These are phyloP conservation scores for Antedon mediterranea DNA, from an alignment of 53 echinoderm and acorn worm genomes.

Conservation along the genomic window DNA sequence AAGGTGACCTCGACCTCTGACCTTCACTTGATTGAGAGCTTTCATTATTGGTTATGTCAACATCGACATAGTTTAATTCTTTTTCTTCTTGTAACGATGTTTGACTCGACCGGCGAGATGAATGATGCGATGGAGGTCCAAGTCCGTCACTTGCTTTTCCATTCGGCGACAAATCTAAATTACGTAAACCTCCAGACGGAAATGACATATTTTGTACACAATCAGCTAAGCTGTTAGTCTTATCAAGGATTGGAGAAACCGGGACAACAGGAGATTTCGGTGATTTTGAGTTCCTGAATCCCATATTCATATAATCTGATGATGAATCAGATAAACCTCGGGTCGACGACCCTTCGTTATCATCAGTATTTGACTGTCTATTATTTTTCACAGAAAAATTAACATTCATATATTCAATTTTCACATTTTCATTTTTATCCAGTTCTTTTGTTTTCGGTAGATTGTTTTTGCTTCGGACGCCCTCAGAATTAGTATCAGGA, in stretches of 20 bases:
- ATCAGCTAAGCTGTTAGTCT: background rate
- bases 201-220: background rate
- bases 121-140: slow-evolving; percentile 38
- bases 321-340: background rate
- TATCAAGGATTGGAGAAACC: background rate
- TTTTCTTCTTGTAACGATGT: slow-evolving; percentile 32
- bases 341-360: background rate
- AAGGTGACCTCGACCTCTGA: slow-evolving; percentile 55
- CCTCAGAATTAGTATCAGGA: background rate
- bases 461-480: background rate
- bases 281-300: background rate
- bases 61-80: slow-evolving; percentile 89
- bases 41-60: slow-evolving; percentile 56
- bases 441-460: background rate
- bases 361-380: background rate
- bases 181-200: background rate
- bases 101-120: slow-evolving; percentile 41
- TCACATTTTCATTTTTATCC: background rate
- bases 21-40: slow-evolving; percentile 7
- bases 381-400: background rate
- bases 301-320: background rate
- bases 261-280: background rate
- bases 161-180: background rate
- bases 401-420: background rate
- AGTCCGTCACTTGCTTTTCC: slow-evolving; percentile 6